Conservation (phyloP, 2,113 vertebrate genomes). For the Tringa solitaria region DNA sequence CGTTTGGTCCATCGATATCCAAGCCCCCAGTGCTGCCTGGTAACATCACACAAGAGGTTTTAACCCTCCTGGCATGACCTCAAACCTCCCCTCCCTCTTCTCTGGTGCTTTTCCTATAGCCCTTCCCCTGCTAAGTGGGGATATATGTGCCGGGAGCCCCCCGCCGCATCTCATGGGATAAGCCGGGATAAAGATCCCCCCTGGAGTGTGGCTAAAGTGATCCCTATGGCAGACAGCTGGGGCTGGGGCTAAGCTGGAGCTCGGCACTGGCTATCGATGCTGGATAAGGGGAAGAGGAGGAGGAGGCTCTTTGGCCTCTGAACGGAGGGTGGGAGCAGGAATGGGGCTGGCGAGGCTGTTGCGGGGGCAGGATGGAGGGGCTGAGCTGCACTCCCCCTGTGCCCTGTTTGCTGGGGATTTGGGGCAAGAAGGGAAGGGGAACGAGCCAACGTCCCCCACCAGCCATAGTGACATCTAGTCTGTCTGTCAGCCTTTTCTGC, state of each 20-base stretch:
- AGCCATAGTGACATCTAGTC: accelerated
- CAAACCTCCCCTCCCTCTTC: background rate
- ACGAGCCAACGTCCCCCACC: accelerated
- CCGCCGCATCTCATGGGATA: background rate
- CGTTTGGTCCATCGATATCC: accelerated
- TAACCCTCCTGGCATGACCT: background rate
- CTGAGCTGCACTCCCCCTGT: accelerated
- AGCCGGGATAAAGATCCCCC: constrained; percentile 23
- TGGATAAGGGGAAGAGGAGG: background rate
- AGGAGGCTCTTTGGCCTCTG: background rate
- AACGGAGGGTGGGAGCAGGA: background rate
- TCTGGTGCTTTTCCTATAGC: background rate
- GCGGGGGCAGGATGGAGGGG: background rate
- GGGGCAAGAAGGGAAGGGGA: background rate
- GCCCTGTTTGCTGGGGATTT: accelerated
- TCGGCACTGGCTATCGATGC: background rate
- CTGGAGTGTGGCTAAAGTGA: background rate
- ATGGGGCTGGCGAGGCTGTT: background rate
- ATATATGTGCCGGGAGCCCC: background rate
- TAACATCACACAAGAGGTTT: background rate
- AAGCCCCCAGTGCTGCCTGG: background rate
- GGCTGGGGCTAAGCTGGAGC: constrained; percentile 18
- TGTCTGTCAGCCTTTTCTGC: accelerated
- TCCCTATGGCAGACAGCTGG: constrained; percentile 28
- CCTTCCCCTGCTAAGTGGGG: constrained; percentile 8